Evolutionary conservation across 2,797 vertebrate genomes (phyloP).

Genomic region (Furcifer pardalis): DNA sequence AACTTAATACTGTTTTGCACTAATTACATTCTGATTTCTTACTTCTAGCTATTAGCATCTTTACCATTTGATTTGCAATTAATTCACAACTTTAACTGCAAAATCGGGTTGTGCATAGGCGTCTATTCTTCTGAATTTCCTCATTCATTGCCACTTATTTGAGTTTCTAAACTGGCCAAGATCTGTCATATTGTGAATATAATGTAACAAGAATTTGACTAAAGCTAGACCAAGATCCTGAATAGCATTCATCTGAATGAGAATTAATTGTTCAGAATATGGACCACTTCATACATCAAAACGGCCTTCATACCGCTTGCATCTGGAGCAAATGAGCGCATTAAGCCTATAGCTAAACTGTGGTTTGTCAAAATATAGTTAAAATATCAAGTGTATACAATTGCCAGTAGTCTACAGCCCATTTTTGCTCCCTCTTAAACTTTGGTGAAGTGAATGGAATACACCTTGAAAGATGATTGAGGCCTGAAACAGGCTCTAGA

Average conservation of each 20-base stretch:
- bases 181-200: background rate
- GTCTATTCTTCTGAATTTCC: background rate
- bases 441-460: too few relatives aligned
- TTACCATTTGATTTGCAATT: constrained; percentile 19
- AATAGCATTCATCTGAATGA: background rate
- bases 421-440: too few relatives aligned
- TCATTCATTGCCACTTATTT: background rate
- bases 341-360: background rate
- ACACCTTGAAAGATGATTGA: too few relatives aligned
- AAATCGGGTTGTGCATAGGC: background rate
- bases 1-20: constrained; percentile 9
- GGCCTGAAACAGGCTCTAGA: too few relatives aligned
- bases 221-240: background rate
- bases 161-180: background rate
- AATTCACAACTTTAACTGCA: constrained; percentile 6
- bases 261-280: background rate
- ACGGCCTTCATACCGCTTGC: background rate
- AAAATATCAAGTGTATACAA: too few relatives aligned
- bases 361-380: too few relatives aligned
- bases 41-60: background rate
- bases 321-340: background rate
- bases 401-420: too few relatives aligned
- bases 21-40: background rate
- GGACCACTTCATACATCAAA: background rate
- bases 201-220: background rate